Evolutionary conservation across 1,140 invertebrate genomes (phyloP).

Genomic region (Drosophila pectinifera): DNA sequence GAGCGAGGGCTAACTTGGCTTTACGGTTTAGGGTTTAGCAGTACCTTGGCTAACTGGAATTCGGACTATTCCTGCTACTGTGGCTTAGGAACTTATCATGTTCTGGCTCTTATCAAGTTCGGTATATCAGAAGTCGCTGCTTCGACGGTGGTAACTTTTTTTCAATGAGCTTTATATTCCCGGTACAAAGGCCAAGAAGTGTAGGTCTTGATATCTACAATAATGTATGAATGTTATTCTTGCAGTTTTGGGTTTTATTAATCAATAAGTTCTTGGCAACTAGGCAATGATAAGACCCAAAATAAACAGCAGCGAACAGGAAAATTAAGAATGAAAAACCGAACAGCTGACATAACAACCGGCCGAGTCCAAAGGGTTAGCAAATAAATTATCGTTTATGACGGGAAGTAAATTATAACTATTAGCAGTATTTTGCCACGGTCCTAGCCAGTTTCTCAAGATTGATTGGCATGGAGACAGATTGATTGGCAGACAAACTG

Average conservation of each 20-base stretch:
- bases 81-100: conserved; percentile 22
- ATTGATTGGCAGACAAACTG: conserved; percentile 35
- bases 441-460: conserved; percentile 4
- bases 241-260: conserved; percentile 56
- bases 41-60: not conserved
- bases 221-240: conserved; percentile 36
- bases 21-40: too few species aligned
- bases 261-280: conserved; percentile 69
- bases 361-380: conserved; percentile 50
- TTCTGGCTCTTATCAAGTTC: conserved; percentile 21
- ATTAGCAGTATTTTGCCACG: conserved; percentile 6
- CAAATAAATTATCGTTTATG: conserved; percentile 13
- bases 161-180: conserved; percentile 42
- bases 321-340: conserved; percentile 41
- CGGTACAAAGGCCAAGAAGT: conserved; percentile 47
- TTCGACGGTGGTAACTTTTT: conserved; percentile 29
- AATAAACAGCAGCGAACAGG: conserved; percentile 15
- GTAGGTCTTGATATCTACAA: conserved; percentile 60
- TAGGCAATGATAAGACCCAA: conserved; percentile 41
- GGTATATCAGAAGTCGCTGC: conserved; percentile 18
- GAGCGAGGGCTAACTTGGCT: not conserved
- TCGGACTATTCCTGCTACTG: conserved; percentile 3
- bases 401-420: conserved; percentile 13
- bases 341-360: conserved; percentile 47
- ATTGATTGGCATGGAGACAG: conserved; percentile 47